A percentile compares a stretch with the other conserved stretches of the same genome.
Evolutionary conservation across 1,140 invertebrate genomes (phyloP).

Genomic region (Drosophila grimshawi): DNA sequence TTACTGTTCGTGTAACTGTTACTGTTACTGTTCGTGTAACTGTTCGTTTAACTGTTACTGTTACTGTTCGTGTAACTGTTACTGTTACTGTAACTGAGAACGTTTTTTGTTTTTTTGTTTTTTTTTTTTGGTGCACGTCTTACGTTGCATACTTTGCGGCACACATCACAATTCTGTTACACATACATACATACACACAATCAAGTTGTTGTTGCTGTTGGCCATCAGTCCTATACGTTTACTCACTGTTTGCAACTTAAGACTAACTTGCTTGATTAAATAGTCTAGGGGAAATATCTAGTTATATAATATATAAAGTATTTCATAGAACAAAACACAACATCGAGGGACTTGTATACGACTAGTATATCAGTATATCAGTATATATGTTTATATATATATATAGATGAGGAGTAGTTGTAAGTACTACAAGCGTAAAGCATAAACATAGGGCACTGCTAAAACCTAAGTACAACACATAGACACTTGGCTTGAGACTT

Average conservation of each 20-base stretch:
- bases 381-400: not conserved
- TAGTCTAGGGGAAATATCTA: conserved; percentile 34
- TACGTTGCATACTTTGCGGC: conserved; percentile 34
- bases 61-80: not conserved
- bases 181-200: conserved; percentile 58
- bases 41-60: not conserved
- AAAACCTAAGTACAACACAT: conserved; percentile 81
- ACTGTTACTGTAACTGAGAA: conserved; percentile 7
- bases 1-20: not conserved
- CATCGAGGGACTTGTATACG: conserved; percentile 66
- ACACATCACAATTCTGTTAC: conserved; percentile 63
- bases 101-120: conserved; percentile 2
- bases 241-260: conserved; percentile 48
- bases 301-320: conserved; percentile 53
- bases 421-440: conserved; percentile 19
- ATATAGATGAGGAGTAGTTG: conserved; percentile 5
- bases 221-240: conserved; percentile 55
- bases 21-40: conserved; percentile 1
- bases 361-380: conserved; percentile 15
- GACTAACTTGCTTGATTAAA: conserved; percentile 27
- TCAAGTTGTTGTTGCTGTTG: conserved; percentile 30
- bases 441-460: conserved; percentile 49
- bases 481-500: conserved; percentile 56
- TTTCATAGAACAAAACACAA: conserved; percentile 72
- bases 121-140: too few species aligned